These are phyloP conservation scores for Drosophila robusta DNA, from an alignment of 2,888 invertebrate species.

Conservation along the genomic window DNA sequence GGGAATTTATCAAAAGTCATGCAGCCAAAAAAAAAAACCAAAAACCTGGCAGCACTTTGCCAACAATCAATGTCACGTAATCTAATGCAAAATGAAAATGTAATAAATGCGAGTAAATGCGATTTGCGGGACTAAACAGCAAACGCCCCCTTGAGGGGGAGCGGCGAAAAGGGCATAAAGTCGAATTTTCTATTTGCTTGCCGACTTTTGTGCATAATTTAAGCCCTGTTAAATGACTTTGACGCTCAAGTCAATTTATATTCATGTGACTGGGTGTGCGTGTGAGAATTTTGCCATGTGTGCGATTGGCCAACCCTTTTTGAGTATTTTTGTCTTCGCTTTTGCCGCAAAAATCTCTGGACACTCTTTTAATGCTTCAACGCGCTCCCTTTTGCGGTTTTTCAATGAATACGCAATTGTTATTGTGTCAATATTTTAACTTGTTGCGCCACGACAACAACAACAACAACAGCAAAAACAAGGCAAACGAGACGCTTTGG, in stretches of 20 bases:
- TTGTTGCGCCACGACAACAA: slow-evolving; percentile 34
- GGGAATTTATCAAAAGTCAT: slow-evolving; percentile 46
- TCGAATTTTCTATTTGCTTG: slow-evolving; percentile 54
- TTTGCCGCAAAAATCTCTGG: slow-evolving; percentile 18
- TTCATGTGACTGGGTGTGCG: slow-evolving; percentile 46
- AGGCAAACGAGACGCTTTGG: background rate
- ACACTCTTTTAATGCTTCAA: slow-evolving; percentile 38
- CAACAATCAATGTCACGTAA: slow-evolving; percentile 65
- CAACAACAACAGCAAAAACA: background rate
- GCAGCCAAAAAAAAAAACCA: slow-evolving; percentile 6
- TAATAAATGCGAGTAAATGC: slow-evolving; percentile 72
- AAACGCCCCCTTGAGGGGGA: slow-evolving; percentile 25
- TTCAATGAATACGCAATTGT: slow-evolving; percentile 38
- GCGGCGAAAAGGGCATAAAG: background rate
- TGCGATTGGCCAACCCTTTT: slow-evolving; percentile 38
- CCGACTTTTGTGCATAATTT: slow-evolving; percentile 72
- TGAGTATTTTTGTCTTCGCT: slow-evolving; percentile 1
- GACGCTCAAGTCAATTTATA: slow-evolving; percentile 59
- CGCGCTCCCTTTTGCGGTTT: slow-evolving; percentile 49
- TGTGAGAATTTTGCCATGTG: slow-evolving; percentile 67
- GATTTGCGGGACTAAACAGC: slow-evolving; percentile 39
- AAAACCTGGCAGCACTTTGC: slow-evolving; percentile 50
- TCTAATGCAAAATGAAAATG: slow-evolving; percentile 73
- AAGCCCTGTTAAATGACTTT: slow-evolving; percentile 53
- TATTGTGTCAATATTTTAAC: slow-evolving; percentile 27